These are phyloP conservation scores for Metaphire vulgaris DNA, from an alignment of 1,140 invertebrate species.

Conservation along the genomic window DNA sequence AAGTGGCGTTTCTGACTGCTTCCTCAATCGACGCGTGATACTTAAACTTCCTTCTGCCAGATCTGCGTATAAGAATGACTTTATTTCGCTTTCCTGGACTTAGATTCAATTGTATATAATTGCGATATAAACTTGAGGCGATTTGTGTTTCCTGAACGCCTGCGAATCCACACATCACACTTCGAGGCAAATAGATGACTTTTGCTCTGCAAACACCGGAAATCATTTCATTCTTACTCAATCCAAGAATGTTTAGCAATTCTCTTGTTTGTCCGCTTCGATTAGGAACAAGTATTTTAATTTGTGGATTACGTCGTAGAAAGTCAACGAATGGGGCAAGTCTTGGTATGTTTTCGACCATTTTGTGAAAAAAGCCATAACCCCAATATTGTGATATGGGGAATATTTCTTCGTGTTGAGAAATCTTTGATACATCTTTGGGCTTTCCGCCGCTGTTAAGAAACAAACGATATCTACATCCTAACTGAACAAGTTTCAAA, in stretches of 20 bases:
- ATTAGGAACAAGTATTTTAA: conserved; percentile 5
- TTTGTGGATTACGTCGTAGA: conserved; percentile 10
- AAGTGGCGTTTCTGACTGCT: background rate
- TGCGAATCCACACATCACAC: conserved; percentile 9
- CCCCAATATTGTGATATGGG: conserved; percentile 1
- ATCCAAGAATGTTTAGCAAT: conserved; percentile 13
- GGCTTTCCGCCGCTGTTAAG: too few species aligned
- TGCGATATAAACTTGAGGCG: background rate
- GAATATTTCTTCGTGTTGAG: conserved; percentile 32
- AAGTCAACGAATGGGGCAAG: conserved; percentile 2
- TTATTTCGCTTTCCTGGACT: background rate
- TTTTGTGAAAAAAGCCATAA: conserved; percentile 5
- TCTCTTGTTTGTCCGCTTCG: background rate
- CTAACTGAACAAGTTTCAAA: too few species aligned
- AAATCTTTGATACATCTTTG: background rate
- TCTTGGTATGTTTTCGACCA: conserved; percentile 16
- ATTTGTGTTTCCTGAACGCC: background rate
- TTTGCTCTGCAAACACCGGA: background rate
- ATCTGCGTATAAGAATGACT: conserved; percentile 10
- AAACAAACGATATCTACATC: too few species aligned
- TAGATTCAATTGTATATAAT: background rate
- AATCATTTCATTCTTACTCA: background rate
- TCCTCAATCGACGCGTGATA: background rate
- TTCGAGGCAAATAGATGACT: conserved; percentile 7
- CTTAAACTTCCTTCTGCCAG: background rate